Percentiles rank a stretch among this genome's conserved stretches.
These are phyloP conservation scores for Sialia sialis DNA, from an alignment of 2,113 vertebrate species.

Conservation along the genomic window DNA sequence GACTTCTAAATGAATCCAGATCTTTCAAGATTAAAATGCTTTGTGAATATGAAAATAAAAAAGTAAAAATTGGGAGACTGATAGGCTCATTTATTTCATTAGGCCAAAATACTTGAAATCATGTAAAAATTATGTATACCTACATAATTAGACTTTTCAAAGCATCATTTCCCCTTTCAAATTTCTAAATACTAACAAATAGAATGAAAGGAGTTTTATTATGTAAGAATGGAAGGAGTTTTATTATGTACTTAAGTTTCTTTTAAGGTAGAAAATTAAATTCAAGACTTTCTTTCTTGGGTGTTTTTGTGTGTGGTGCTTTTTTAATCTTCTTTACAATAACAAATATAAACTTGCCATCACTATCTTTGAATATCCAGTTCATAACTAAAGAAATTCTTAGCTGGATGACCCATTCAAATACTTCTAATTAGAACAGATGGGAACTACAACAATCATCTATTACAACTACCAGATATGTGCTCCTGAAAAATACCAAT, in stretches of 20 bases:
- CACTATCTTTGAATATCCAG: neutral
- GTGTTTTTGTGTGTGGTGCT: fast-evolving
- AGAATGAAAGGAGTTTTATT: neutral
- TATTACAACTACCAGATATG: neutral
- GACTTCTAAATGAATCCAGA: neutral
- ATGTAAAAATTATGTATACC: fast-evolving
- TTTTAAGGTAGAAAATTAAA: neutral
- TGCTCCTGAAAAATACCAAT: neutral
- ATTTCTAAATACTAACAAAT: neutral
- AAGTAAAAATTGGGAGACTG: fast-evolving
- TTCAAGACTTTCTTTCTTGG: neutral
- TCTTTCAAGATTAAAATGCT: neutral
- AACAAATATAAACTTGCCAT: neutral
- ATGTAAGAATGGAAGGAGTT: fast-evolving
- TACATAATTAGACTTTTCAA: neutral
- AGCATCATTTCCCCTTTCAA: neutral
- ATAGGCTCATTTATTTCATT: neutral
- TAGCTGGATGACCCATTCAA: neutral
- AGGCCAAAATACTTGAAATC: neutral
- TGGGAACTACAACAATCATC: neutral
- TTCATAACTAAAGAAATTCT: neutral
- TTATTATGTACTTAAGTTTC: no score
- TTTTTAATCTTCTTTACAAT: neutral
- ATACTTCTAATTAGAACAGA: neutral
- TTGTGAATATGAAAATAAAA: neutral